phyloP scores from a whole-genome alignment of 2,113 vertebrate species.

The Nicator chloris region DNA sequence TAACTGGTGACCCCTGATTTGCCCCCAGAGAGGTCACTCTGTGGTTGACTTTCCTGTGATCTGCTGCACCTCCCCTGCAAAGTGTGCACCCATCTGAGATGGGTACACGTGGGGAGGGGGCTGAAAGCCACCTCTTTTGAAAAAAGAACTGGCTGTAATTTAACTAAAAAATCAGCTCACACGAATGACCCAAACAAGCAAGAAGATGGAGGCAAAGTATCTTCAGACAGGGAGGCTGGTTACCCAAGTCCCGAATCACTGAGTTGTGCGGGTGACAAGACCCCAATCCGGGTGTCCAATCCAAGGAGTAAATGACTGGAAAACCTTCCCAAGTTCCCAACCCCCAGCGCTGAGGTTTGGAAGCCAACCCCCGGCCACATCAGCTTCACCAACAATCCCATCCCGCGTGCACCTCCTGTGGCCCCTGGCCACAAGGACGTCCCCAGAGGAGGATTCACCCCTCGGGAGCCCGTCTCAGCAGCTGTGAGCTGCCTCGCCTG shows the following conservation, averaged over 20 bases:
- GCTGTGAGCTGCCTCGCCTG: neutral
- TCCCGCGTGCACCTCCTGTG: rapidly evolving
- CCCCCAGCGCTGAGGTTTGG: neutral
- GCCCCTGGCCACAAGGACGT: neutral
- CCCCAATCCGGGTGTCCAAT: no score
- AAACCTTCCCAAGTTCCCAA: neutral
- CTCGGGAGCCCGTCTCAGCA: rapidly evolving
- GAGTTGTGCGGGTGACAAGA: neutral
- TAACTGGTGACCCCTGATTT: neutral
- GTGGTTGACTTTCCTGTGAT: neutral
- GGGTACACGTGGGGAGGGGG: neutral
- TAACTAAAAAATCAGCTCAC: neutral
- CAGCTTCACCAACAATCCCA: neutral
- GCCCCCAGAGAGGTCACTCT: neutral
- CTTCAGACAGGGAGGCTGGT: neutral
- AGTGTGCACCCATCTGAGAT: neutral
- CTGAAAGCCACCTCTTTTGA: neutral
- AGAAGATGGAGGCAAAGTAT: neutral
- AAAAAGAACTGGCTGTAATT: neutral
- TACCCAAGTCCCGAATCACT: neutral
- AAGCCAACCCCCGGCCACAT: neutral
- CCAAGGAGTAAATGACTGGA: neutral
- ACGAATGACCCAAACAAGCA: neutral
- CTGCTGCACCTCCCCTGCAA: neutral
- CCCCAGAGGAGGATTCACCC: neutral